phyloP scores from a whole-genome alignment of 2,113 vertebrate species.

The Ceratotherium simum region DNA sequence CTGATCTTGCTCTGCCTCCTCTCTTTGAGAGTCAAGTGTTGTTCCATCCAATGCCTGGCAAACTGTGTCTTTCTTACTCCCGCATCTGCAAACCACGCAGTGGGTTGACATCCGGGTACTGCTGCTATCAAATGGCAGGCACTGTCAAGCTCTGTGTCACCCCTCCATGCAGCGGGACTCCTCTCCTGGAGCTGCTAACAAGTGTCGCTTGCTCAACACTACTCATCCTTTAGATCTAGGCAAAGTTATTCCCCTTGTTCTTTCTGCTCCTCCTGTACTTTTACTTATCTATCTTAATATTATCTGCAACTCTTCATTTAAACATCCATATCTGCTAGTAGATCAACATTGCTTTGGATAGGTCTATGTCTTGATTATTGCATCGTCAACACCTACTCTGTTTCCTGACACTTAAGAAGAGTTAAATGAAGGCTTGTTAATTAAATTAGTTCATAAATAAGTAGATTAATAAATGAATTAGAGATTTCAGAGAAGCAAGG shows the following conservation, averaged over 20 bases:
- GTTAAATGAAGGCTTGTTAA: background rate
- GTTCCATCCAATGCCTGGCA: background rate
- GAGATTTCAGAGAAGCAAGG: background rate
- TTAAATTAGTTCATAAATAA: background rate
- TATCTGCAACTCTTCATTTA: constrained; percentile 16
- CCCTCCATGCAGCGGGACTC: background rate
- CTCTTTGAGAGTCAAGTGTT: background rate
- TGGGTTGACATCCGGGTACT: background rate
- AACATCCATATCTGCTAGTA: background rate
- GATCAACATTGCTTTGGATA: background rate
- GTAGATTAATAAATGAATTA: background rate
- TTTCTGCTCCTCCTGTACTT: background rate
- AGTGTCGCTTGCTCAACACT: background rate
- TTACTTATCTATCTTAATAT: background rate
- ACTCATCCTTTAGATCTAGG: background rate
- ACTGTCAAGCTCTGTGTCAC: background rate
- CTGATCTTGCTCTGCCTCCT: background rate
- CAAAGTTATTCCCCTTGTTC: background rate
- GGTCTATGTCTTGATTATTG: background rate
- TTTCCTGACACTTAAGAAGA: background rate
- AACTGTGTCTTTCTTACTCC: background rate
- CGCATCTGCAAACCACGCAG: background rate
- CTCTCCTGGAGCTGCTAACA: background rate
- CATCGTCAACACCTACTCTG: background rate
- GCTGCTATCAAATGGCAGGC: background rate